Conservation (phyloP, 2,888 invertebrate genomes). For the Isotomurus palustris region DNA sequence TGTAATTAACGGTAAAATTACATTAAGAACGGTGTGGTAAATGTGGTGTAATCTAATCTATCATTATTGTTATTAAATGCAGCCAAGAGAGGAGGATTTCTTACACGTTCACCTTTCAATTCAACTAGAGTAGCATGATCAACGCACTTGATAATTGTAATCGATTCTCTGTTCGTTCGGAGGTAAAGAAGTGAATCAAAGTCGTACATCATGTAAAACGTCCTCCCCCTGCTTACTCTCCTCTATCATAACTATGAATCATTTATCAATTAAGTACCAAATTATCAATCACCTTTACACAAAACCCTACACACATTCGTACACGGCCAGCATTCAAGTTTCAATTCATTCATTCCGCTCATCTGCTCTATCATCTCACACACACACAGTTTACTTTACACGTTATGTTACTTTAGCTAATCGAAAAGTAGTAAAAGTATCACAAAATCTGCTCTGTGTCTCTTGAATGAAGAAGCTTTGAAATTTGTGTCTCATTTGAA, state of each 20-base stretch:
- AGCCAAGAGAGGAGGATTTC: too few species aligned
- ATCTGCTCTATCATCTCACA: not conserved
- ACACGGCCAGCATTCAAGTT: too few species aligned
- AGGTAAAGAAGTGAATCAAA: conserved; percentile 9
- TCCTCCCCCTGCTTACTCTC: conserved; percentile 1
- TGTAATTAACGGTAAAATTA: too few species aligned
- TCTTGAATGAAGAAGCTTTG: not conserved
- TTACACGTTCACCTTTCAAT: not conserved
- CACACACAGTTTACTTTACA: not conserved
- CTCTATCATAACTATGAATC: conserved; percentile 36
- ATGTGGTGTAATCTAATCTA: too few species aligned
- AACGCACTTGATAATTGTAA: not conserved
- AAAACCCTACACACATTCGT: not conserved
- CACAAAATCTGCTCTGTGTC: conserved; percentile 1
- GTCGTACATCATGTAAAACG: conserved; percentile 6
- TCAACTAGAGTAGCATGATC: not conserved
- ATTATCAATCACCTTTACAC: conserved; percentile 15
- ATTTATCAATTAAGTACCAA: conserved; percentile 38
- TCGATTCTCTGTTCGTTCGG: too few species aligned
- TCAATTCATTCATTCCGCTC: too few species aligned
- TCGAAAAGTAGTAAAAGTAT: conserved; percentile 1
- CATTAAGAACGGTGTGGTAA: too few species aligned
- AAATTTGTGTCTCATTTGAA: not conserved
- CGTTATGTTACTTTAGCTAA: not conserved
- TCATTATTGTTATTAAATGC: too few species aligned